Evolutionary conservation across 2,797 vertebrate species (phyloP).

Genomic region (Allobates femoralis): DNA sequence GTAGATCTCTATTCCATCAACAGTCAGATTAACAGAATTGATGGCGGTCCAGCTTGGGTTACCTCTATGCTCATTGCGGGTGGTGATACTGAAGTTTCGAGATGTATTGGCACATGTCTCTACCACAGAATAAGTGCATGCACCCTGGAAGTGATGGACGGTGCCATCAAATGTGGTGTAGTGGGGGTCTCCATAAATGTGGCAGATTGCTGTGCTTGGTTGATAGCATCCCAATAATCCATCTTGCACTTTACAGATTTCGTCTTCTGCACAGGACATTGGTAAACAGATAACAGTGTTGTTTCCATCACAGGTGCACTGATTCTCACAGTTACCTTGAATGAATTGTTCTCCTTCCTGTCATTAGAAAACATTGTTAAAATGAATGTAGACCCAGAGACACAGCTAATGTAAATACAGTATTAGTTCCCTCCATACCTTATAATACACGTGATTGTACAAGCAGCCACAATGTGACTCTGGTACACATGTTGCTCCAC

Average conservation of each 20-base stretch:
- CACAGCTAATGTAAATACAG: not conserved
- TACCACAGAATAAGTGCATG: constrained; percentile 79
- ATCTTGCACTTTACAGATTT: constrained; percentile 66
- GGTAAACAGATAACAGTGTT: constrained; percentile 61
- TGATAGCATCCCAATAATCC: constrained; percentile 57
- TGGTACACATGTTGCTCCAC: constrained; percentile 75
- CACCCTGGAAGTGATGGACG: constrained; percentile 81
- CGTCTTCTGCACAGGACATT: constrained; percentile 57
- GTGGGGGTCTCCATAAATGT: constrained; percentile 82
- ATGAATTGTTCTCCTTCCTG: constrained; percentile 71
- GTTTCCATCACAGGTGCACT: constrained; percentile 66
- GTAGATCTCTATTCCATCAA: constrained; percentile 73
- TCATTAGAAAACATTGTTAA: constrained; percentile 12
- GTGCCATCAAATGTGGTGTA: constrained; percentile 79
- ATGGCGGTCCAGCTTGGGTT: constrained; percentile 76
- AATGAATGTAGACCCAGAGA: not conserved
- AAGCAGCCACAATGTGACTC: constrained; percentile 80
- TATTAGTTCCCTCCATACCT: constrained; percentile 60
- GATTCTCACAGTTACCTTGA: constrained; percentile 61
- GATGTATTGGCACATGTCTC: constrained; percentile 75
- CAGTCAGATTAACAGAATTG: constrained; percentile 76
- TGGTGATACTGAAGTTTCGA: constrained; percentile 77
- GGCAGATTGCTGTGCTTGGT: constrained; percentile 71
- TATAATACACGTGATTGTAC: constrained; percentile 72
- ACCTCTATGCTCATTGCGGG: constrained; percentile 75